Evolutionary conservation across 2,888 invertebrate genomes (phyloP).

Genomic region (Lepidonotus clava): DNA sequence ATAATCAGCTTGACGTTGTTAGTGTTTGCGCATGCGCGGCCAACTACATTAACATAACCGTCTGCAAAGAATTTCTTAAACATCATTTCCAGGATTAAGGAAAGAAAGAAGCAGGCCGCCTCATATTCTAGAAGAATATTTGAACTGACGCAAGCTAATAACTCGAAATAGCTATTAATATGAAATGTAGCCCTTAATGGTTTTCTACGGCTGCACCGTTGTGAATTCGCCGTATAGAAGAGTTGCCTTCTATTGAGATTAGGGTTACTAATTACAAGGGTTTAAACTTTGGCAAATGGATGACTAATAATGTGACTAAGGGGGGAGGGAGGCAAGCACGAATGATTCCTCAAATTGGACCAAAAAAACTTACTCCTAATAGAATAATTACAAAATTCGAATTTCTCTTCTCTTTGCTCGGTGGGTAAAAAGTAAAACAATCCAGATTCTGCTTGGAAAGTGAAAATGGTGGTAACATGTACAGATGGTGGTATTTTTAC

Average conservation of each 20-base stretch:
- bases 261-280: background rate
- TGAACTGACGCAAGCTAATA: background rate
- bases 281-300: background rate
- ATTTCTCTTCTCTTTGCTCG: too few relatives aligned
- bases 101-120: background rate
- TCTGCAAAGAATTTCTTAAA: slow-evolving; percentile 15
- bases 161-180: slow-evolving; percentile 17
- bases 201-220: background rate
- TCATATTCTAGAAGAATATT: slow-evolving; percentile 8
- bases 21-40: slow-evolving; percentile 26
- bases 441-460: too few relatives aligned
- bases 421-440: too few relatives aligned
- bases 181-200: background rate
- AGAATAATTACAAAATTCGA: slow-evolving; percentile 31
- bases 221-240: background rate
- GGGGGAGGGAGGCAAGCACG: background rate
- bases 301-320: slow-evolving; percentile 45
- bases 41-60: background rate
- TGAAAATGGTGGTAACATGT: too few relatives aligned
- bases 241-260: background rate
- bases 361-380: background rate
- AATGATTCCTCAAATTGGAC: background rate
- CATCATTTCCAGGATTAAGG: background rate
- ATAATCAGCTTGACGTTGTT: slow-evolving; percentile 34
- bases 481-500: too few relatives aligned